Conservation (phyloP, 2,888 invertebrate genomes). For the Euplagia quadripunctaria region DNA sequence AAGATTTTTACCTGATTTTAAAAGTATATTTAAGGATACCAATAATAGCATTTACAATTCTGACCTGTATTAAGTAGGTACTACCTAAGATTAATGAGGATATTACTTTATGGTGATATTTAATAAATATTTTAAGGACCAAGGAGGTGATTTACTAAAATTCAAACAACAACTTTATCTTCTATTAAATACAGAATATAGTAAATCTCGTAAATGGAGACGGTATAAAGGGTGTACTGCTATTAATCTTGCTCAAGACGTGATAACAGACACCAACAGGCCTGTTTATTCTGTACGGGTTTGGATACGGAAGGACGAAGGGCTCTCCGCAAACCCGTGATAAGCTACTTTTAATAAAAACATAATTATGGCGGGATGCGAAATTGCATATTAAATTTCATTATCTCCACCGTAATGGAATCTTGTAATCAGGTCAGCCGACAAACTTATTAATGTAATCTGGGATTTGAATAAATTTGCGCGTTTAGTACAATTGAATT, state of each 20-base stretch:
- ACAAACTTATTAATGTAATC: background rate
- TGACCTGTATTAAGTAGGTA: no score
- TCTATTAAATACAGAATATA: background rate
- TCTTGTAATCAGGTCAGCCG: background rate
- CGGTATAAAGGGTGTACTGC: constrained; percentile 8
- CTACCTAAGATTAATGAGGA: no score
- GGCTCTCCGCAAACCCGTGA: constrained; percentile 16
- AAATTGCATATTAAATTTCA: constrained; percentile 8
- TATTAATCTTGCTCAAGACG: constrained; percentile 22
- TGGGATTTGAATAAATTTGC: background rate
- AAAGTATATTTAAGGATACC: no score
- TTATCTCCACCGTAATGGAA: background rate
- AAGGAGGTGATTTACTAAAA: no score
- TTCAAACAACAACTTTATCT: no score
- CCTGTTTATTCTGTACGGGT: background rate
- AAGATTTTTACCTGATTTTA: no score
- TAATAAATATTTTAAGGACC: no score
- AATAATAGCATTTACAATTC: no score
- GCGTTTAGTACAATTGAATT: background rate
- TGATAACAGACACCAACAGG: constrained; percentile 18
- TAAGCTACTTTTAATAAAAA: constrained; percentile 36
- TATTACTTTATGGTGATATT: no score
- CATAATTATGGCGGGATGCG: background rate
- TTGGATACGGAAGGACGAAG: constrained; percentile 22
- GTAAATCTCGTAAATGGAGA: background rate